phyloP scores from a whole-genome alignment of 2,888 invertebrate genomes.

The Polyploca ridens region DNA sequence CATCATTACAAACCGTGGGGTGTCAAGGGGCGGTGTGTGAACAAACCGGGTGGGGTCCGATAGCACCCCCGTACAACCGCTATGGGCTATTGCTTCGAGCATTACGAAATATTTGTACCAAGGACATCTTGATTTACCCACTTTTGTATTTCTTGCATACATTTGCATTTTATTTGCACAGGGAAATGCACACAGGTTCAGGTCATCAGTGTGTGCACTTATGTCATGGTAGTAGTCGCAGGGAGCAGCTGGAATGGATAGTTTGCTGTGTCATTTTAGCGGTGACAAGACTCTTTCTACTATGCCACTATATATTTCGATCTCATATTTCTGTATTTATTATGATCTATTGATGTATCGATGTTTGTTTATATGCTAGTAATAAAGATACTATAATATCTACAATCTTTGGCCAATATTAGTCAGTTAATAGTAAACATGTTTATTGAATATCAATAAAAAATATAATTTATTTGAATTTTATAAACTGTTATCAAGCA shows the following conservation, averaged over 20 bases:
- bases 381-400: too few species aligned
- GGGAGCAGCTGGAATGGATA: not conserved
- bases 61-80: slow-evolving; percentile 48
- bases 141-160: slow-evolving; percentile 25
- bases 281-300: not conserved
- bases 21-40: slow-evolving; percentile 63
- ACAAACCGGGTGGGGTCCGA: slow-evolving; percentile 60
- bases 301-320: not conserved
- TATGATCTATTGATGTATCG: not conserved
- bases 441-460: too few species aligned
- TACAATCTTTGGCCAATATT: too few species aligned
- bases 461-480: too few species aligned
- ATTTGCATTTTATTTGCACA: slow-evolving; percentile 25
- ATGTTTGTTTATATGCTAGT: not conserved
- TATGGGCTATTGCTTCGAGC: slow-evolving; percentile 60
- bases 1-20: slow-evolving; percentile 32
- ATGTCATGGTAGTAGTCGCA: not conserved
- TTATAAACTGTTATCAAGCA: too few species aligned
- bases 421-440: too few species aligned
- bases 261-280: not conserved
- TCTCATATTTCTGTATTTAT: not conserved
- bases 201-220: not conserved
- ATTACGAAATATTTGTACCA: slow-evolving; percentile 49
- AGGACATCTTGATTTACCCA: slow-evolving; percentile 45
- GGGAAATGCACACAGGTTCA: slow-evolving; percentile 1